These are phyloP conservation scores for Paramormyrops kingsleyae DNA, from an alignment of 2,113 vertebrate genomes.

Conservation along the genomic window DNA sequence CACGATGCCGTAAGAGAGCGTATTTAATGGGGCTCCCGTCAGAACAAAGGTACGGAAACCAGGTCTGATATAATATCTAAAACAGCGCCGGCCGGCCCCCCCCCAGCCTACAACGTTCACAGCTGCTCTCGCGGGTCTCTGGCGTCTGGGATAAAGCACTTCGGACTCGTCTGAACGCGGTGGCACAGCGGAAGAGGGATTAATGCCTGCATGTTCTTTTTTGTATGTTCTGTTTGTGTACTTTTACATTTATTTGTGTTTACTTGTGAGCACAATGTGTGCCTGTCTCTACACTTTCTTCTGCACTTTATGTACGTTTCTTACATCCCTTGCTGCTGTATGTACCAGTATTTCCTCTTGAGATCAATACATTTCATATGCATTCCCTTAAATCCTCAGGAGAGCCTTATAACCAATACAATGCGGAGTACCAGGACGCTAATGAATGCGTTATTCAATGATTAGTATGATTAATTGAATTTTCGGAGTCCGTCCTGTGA, in stretches of 20 bases:
- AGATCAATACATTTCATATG: neutral
- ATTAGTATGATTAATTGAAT: neutral
- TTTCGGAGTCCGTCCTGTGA: neutral
- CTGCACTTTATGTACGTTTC: neutral
- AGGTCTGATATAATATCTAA: slow-evolving; percentile 6
- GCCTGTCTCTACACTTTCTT: neutral
- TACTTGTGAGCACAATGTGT: neutral
- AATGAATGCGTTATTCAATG: neutral
- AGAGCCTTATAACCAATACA: neutral
- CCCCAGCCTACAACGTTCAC: too few relatives aligned
- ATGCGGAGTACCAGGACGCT: neutral
- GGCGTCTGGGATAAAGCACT: neutral
- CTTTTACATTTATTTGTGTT: neutral
- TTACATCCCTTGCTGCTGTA: neutral
- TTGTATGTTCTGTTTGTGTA: neutral
- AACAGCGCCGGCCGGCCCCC: neutral
- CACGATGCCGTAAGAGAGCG: neutral
- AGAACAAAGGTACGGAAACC: neutral
- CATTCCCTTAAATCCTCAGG: neutral
- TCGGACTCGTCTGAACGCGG: neutral
- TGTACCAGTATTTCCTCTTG: neutral
- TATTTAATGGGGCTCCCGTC: neutral
- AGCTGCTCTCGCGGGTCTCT: too few relatives aligned
- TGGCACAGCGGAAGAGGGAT: neutral
- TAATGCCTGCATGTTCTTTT: neutral